phyloP scores from a whole-genome alignment of 2,888 invertebrate genomes.

The Mycalesis mineus region DNA sequence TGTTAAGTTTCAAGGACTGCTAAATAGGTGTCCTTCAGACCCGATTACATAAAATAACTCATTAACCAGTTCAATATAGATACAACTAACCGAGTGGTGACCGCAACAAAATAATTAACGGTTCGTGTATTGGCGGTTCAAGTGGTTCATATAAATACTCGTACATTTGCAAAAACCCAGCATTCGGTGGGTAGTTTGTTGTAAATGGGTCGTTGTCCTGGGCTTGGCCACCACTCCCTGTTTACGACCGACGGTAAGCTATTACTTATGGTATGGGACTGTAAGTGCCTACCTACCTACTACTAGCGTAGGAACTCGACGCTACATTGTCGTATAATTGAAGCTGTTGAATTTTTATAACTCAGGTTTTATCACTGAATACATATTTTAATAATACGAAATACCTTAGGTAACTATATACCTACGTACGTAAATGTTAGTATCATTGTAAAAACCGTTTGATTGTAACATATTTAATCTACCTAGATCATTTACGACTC shows the following conservation, averaged over 20 bases:
- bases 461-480: too few relatives aligned
- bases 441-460: too few relatives aligned
- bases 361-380: too few relatives aligned
- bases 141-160: too few relatives aligned
- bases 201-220: constrained; percentile 30
- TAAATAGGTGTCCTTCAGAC: background rate
- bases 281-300: background rate
- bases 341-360: too few relatives aligned
- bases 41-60: background rate
- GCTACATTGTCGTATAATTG: constrained; percentile 4
- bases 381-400: too few relatives aligned
- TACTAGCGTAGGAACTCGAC: background rate
- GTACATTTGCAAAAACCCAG: background rate
- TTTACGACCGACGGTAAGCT: constrained; percentile 54
- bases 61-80: background rate
- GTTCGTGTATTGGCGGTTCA: background rate
- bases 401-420: too few relatives aligned
- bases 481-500: too few relatives aligned
- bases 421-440: too few relatives aligned
- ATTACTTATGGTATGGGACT: constrained; percentile 35
- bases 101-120: constrained; percentile 1
- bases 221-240: constrained; percentile 58
- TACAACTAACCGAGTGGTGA: background rate
- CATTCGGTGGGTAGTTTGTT: constrained; percentile 1
- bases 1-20: too few relatives aligned